Evolutionary conservation across 2,797 vertebrate species (phyloP).

Genomic region (Falco novaeseelandiae): DNA sequence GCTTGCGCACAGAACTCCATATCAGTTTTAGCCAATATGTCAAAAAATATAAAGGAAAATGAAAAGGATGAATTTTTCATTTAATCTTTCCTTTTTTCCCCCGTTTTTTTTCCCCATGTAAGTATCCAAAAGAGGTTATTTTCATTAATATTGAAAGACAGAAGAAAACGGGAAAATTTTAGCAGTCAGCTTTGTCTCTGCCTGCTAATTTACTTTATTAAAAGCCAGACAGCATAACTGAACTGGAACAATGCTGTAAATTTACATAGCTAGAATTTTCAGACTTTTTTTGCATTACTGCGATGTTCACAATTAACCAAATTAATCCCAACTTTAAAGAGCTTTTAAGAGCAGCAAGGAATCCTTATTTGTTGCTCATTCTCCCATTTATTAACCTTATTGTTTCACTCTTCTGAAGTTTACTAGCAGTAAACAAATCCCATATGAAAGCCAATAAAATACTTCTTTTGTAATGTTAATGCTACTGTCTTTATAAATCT

Average conservation of each 20-base stretch:
- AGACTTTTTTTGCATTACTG: background rate
- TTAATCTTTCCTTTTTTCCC: rapidly evolving
- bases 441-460: slow-evolving; percentile 44
- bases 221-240: background rate
- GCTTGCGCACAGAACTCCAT: background rate
- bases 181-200: background rate
- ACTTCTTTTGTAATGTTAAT: slow-evolving; percentile 71
- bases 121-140: background rate
- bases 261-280: background rate
- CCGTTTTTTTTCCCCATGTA: background rate
- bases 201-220: background rate
- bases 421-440: slow-evolving; percentile 63
- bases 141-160: background rate
- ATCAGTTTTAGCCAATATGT: background rate
- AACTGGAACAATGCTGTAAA: background rate
- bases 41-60: background rate
- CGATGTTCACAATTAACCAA: slow-evolving; percentile 31
- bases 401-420: slow-evolving; percentile 4
- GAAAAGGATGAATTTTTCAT: rapidly evolving
- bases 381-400: slow-evolving; percentile 43
- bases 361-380: background rate
- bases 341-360: background rate
- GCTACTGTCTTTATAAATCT: slow-evolving; percentile 60
- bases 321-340: slow-evolving; percentile 38
- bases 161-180: background rate